Percentiles rank a stretch among this genome's conserved stretches.
These are phyloP conservation scores for Colistium nudipinnis DNA, from an alignment of 2,113 vertebrate genomes.

Conservation along the genomic window DNA sequence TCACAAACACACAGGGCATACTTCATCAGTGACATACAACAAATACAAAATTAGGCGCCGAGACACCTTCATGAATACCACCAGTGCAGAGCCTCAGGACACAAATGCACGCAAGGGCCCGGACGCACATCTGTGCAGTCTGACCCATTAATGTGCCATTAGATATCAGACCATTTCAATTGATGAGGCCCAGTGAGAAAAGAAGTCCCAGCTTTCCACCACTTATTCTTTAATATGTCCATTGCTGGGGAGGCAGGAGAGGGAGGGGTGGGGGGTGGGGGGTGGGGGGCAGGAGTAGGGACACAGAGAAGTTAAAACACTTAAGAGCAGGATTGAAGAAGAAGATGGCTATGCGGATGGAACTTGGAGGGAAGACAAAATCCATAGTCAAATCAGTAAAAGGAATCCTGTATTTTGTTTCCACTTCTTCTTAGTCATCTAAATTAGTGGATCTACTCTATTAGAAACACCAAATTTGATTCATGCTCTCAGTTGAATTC, in stretches of 20 bases:
- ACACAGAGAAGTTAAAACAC: not conserved
- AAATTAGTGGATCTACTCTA: not conserved
- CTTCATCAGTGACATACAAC: constrained; percentile 39
- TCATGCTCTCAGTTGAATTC: no score
- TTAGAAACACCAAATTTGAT: not conserved
- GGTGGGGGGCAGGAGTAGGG: not conserved
- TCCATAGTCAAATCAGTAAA: not conserved
- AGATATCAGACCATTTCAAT: constrained; percentile 53
- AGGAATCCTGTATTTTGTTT: not conserved
- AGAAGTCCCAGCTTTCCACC: constrained; percentile 59
- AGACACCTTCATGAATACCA: constrained; percentile 40
- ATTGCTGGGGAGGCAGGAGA: constrained; percentile 16
- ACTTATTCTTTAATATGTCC: constrained; percentile 57
- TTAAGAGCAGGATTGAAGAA: not conserved
- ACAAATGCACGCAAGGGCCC: constrained; percentile 23
- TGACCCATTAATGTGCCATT: constrained; percentile 55
- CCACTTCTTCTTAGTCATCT: not conserved
- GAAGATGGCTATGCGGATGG: not conserved
- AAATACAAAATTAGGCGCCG: constrained; percentile 44
- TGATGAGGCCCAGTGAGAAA: constrained; percentile 46
- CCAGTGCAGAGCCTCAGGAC: not conserved
- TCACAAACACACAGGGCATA: constrained; percentile 20
- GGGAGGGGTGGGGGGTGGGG: not conserved
- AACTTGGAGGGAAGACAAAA: constrained; percentile 7
- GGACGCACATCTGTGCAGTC: constrained; percentile 4